Base-by-base conservation (phyloP, 2,888 invertebrate genomes). In the Trissolcus japonicus region DNA sequence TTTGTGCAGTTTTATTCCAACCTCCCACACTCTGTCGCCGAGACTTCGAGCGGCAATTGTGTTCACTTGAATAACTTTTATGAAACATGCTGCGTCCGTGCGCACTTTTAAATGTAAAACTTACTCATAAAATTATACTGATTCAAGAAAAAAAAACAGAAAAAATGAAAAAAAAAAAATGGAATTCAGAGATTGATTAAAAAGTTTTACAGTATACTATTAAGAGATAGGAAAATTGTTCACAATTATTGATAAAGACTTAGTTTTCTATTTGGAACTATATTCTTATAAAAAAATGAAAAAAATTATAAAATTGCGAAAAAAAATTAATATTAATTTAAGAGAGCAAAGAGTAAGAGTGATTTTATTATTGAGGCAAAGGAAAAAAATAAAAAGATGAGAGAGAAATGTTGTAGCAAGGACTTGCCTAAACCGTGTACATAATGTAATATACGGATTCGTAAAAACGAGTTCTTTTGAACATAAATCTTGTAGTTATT, bases 181-280 rank as follows among this genome's bases (percentile, higher is more conserved):
- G 43, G 14, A 57, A 61, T 60, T 62, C 55, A 60, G n/a, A 40
- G 29, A 72, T 51, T 29, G 35, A 51, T 29, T 46, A 60, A 57
- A 46, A 72, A 81, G 53, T 80, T 82, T 82, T 81, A 80, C 76
- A 71, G 78, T 80, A 78, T 68, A 59, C 71, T 80, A 76, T 78
- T 73, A 80, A 82, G 73, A 80, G 79, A 83, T 80, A 75, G 78
- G 40, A 46, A 79, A 82, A 80, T 83, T 80, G 76, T 83, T 82
- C 78, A 83, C 83, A 85, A 83, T 82, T 83, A 84, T 79, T 80
- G 81, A 85, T 81, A 84, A 87, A 86, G 85, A 87, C 86, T 88
- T 88, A 87, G 87, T 88, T 88, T 88, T 88, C 85, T 87, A 88
- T 84, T 83, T 82, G 86, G 82, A 87, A 86, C 85, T 88, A 87